Evolutionary conservation across 2,113 vertebrate genomes (phyloP).

Genomic region (Rhynchopsitta pachyrhyncha): DNA sequence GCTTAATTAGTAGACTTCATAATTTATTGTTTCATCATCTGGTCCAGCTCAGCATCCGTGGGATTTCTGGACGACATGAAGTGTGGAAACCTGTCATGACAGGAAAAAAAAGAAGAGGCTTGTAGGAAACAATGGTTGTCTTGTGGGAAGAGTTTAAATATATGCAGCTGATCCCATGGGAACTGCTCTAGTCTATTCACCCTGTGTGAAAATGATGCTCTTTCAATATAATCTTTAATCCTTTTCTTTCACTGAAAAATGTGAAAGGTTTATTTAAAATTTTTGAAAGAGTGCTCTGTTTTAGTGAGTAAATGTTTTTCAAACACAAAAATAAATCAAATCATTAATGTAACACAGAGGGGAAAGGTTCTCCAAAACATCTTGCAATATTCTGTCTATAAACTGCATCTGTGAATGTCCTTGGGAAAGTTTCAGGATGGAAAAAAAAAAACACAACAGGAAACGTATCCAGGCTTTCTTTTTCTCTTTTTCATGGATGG

Average conservation of each 20-base stretch:
- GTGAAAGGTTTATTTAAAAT: constrained; percentile 54
- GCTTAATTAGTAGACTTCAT: background rate
- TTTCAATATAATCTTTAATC: constrained; percentile 72
- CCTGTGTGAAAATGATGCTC: constrained; percentile 72
- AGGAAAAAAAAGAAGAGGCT: background rate
- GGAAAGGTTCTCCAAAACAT: background rate
- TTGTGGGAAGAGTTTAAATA: constrained; percentile 67
- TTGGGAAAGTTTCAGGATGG: background rate
- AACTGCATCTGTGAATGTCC: background rate
- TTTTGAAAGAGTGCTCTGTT: background rate
- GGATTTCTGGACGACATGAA: background rate
- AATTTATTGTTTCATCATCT: background rate
- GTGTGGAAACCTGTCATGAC: constrained; percentile 40
- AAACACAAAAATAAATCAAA: constrained; percentile 14
- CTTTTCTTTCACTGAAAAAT: constrained; percentile 67
- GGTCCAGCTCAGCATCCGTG: background rate
- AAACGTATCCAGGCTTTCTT: background rate
- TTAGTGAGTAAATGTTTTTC: background rate
- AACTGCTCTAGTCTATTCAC: constrained; percentile 59
- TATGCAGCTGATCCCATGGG: constrained; percentile 68
- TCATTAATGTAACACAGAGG: background rate
- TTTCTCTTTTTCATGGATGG: background rate
- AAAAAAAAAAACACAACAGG: background rate
- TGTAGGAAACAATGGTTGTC: constrained; percentile 59
- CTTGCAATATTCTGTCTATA: background rate